Evolutionary conservation across 2,113 vertebrate species (phyloP), one percentile per base, ranked within the genome.

Genomic region (Plecotus auritus): DNA sequence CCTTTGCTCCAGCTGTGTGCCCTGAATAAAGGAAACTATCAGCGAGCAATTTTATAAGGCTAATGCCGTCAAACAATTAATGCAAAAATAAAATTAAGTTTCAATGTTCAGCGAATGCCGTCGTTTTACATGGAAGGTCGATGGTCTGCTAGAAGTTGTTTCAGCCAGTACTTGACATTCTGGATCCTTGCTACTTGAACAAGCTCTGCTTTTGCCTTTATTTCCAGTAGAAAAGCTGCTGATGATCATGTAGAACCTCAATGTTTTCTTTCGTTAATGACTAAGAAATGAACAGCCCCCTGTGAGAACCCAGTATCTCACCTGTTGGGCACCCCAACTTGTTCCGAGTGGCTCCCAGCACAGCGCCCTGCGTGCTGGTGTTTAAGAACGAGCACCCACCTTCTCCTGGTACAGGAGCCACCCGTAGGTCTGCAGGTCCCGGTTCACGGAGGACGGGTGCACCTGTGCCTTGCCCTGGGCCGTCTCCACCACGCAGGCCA

Each of bases 341-440:
- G 66, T 72, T 51, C 61, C 28, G 4, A 69, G 37, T 51, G 20
- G 59, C 40, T 84, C 94, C 26, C 51, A 85, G 35, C 85, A 61
- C 35, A 30, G 73, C 3, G 12, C 14, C 35, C 32, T 22, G 40
- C 42, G 23, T 40, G 30, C 0, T 66, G 49, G 69, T 77, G 88
- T 64, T 96, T 74, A 91, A 66, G 51, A 90, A 93, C 20, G n/a
- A 95, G 14, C 30, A 64, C 8, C 37, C 94, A 99, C 99, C 99
- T 99, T 99, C 95, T 99, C 99, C 97, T 99, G 99, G 98, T 99
- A 99, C 59, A 99, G 98, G 69, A 99, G 98, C 99, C 99, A 99
- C 81, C 99, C 99, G 0, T 99, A 97, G 0, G 98, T 99, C 97
- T 99, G 99, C 78, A 99, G 98, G 94, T 99, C 99, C 85, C 99